Percentiles rank a stretch among this genome's conserved stretches.
Conservation (phyloP, 2,113 vertebrate species). For the Engystomops pustulosus region DNA sequence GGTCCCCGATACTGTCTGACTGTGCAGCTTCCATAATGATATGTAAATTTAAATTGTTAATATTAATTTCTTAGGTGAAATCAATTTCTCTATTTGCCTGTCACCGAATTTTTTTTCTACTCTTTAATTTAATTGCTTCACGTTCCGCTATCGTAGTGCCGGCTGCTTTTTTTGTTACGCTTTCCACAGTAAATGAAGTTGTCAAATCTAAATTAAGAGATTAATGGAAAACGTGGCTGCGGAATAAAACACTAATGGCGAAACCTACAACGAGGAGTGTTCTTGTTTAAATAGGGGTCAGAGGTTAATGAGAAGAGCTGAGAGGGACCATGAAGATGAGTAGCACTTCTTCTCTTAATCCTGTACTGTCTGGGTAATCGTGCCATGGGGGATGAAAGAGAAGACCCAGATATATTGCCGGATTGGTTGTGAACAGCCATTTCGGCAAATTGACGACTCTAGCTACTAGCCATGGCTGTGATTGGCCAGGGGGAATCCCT, state of each 20-base stretch:
- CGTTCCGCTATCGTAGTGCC: background rate
- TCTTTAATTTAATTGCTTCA: background rate
- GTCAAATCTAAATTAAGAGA: conserved; percentile 25
- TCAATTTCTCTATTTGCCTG: background rate
- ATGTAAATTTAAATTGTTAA: conserved; percentile 7
- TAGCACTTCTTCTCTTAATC: too few relatives aligned
- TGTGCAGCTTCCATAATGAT: background rate
- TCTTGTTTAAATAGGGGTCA: background rate
- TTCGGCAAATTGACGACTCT: too few relatives aligned
- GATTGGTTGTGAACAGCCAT: too few relatives aligned
- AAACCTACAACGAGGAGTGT: background rate
- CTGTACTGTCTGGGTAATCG: too few relatives aligned
- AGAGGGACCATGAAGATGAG: too few relatives aligned
- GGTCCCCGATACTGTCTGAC: background rate
- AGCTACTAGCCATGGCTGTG: too few relatives aligned
- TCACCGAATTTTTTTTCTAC: background rate
- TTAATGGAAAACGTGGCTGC: conserved; percentile 27
- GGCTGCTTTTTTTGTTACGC: background rate
- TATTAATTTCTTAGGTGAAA: background rate
- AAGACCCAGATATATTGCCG: too few relatives aligned
- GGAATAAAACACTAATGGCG: conserved; percentile 54
- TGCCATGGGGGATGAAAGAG: too few relatives aligned
- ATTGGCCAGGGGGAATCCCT: too few relatives aligned
- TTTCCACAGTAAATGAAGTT: conserved; percentile 6
- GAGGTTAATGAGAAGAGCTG: background rate